A percentile compares a stretch with the other conserved stretches of the same genome.
Conservation (phyloP, 1,140 invertebrate genomes). For the Orussus abietinus region DNA sequence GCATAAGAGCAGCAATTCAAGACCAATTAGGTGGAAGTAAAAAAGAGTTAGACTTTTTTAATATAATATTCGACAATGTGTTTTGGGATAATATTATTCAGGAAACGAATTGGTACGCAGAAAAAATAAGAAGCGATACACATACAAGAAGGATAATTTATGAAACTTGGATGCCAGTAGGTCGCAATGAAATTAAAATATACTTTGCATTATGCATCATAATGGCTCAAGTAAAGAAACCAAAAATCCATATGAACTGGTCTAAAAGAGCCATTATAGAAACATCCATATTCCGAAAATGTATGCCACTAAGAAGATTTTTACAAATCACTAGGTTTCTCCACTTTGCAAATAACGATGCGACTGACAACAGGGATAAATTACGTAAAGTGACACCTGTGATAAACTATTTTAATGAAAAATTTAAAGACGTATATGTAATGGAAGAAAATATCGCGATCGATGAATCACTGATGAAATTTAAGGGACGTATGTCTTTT, state of each 20-base stretch:
- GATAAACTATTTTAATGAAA: constrained; percentile 18
- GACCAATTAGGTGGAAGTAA: neutral
- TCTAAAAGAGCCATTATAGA: constrained; percentile 13
- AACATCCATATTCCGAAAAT: constrained; percentile 14
- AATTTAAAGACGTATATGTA: constrained; percentile 18
- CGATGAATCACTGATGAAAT: constrained; percentile 18
- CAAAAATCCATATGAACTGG: constrained; percentile 17
- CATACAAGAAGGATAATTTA: constrained; percentile 12
- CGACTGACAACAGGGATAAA: constrained; percentile 10
- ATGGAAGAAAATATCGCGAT: constrained; percentile 11
- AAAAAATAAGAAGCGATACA: neutral
- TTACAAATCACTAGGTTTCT: constrained; percentile 14
- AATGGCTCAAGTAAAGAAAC: constrained; percentile 16
- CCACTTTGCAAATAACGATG: constrained; percentile 16
- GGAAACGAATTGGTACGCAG: neutral
- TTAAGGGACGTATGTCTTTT: constrained; percentile 14
- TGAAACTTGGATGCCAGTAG: constrained; percentile 12
- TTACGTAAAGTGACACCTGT: constrained; percentile 13
- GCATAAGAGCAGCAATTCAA: neutral
- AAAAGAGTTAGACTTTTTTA: neutral
- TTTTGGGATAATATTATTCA: neutral
- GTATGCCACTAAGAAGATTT: constrained; percentile 14
- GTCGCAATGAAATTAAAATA: constrained; percentile 14
- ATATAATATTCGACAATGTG: neutral
- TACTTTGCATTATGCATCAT: constrained; percentile 17